Evolutionary conservation across 1,140 invertebrate genomes (phyloP).

Genomic region (Semibalanus balanoides): DNA sequence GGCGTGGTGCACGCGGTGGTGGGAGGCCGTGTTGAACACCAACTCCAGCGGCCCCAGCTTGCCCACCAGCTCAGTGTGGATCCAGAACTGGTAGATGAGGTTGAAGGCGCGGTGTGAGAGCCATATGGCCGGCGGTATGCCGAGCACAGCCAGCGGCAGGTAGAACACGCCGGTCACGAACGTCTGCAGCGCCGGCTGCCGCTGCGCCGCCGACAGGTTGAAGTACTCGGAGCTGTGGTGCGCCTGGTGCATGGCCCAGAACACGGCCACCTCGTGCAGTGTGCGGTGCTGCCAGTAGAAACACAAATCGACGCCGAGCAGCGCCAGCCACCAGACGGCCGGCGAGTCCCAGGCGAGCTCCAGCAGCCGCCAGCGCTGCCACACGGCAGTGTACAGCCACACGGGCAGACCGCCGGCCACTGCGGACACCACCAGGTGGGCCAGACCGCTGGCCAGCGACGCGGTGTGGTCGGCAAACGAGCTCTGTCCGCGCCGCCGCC

Average conservation of each 20-base stretch:
- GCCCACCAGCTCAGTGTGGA: conserved; percentile 66
- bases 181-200: conserved; percentile 59
- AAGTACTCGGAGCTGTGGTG: conserved; percentile 93
- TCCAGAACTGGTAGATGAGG: conserved; percentile 59
- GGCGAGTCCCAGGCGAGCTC: neutral
- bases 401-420: no score
- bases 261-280: conserved; percentile 63
- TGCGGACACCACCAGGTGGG: no score
- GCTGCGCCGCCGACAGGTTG: conserved; percentile 69
- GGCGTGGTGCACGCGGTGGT: conserved; percentile 8
- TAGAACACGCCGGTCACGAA: conserved; percentile 56
- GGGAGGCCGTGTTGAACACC: conserved; percentile 72
- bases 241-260: conserved; percentile 89
- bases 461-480: no score
- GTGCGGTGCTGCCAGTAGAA: conserved; percentile 85
- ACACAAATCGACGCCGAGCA: conserved; percentile 63
- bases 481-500: no score
- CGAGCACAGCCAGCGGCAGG: conserved; percentile 59
- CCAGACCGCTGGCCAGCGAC: no score
- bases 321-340: conserved; percentile 29
- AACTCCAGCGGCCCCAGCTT: conserved; percentile 66
- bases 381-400: no score
- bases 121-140: conserved; percentile 50
- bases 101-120: conserved; percentile 50
- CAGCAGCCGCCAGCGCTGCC: neutral